Evolutionary conservation across 2,797 vertebrate genomes (phyloP), one percentile per base, ranked within the genome.

Genomic region (Eulemur albifrons): DNA sequence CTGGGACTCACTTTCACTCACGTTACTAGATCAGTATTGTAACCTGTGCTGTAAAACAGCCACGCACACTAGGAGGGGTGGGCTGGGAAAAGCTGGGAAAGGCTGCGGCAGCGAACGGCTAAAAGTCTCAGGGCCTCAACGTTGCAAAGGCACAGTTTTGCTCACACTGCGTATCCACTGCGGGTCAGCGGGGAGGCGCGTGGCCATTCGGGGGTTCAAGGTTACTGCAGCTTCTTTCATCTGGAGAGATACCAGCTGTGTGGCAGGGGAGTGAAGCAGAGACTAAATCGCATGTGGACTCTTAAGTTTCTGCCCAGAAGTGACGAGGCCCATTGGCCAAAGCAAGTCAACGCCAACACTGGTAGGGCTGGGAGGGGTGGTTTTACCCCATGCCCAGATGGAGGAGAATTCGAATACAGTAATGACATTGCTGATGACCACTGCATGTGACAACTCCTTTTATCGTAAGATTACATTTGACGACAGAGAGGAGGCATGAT

Each of bases 201-300:
- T 30, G 2, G 35, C n/a, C 54, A 3, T 25, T 82, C 63, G 11
- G 50, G 20, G n/a, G 10, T 17, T 48, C 0, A 0, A 0, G n/a
- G 50, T 5, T 50, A 4, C 59, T 52, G 63, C 35, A 20, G 43
- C 6, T 57, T 35, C 63, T 52, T 59, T 61, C 45, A 0, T 10
- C 30, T 32, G 40, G 27, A 69, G 20, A 38, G 27, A 43, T 14
- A 67, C 61, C 54, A 32, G 25, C 21, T 27, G 7, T 32, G 54
- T 30, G 61, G 12, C 80, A 73, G 20, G 40, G 54, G 40, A 81
- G 75, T 52, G 52, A 65, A 18, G 17, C 20, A n/a, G 30, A 77
- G 20, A 25, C 45, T 8, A 18, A 48, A 23, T 21, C 21, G 2
- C 6, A 73, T 2, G 21, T 2, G 12, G 45, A 50, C 59, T 50